These are phyloP conservation scores for Notocelia uddmanniana DNA, from an alignment of 2,888 invertebrate genomes.

Conservation along the genomic window DNA sequence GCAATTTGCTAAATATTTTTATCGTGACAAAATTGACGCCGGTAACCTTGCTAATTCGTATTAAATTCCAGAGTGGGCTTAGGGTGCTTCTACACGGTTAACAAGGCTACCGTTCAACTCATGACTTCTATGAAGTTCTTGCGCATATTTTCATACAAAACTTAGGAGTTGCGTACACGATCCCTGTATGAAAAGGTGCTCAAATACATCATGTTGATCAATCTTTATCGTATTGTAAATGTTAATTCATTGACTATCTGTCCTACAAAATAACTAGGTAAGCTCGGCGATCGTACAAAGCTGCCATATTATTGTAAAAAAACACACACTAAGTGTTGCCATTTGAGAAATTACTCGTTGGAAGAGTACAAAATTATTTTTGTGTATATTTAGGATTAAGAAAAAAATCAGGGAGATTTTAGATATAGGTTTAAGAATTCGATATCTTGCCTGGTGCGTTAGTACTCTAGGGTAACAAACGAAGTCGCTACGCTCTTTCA, in stretches of 20 bases:
- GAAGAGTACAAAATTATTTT: slow-evolving; percentile 86
- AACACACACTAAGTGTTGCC: slow-evolving; percentile 73
- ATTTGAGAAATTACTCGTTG: slow-evolving; percentile 77
- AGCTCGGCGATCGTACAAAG: slow-evolving; percentile 68
- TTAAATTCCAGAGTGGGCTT: not conserved
- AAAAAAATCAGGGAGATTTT: slow-evolving; percentile 84
- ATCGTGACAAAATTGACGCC: slow-evolving; percentile 14
- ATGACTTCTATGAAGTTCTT: slow-evolving; percentile 18
- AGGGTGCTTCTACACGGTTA: slow-evolving; percentile 29
- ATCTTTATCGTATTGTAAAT: slow-evolving; percentile 26
- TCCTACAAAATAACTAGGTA: slow-evolving; percentile 38
- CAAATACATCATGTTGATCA: slow-evolving; percentile 17
- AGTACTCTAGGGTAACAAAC: slow-evolving; percentile 33
- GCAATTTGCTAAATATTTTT: slow-evolving; percentile 22
- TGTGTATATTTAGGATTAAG: slow-evolving; percentile 84
- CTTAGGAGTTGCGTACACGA: not conserved
- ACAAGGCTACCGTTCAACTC: slow-evolving; percentile 1
- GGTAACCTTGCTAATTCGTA: slow-evolving; percentile 10
- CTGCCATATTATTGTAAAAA: slow-evolving; percentile 76
- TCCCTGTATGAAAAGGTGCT: slow-evolving; percentile 22
- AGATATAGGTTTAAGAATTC: slow-evolving; percentile 75
- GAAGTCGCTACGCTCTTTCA: slow-evolving; percentile 19
- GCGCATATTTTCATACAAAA: slow-evolving; percentile 15
- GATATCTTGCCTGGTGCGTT: slow-evolving; percentile 75
- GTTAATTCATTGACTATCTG: slow-evolving; percentile 28